Base-by-base conservation (phyloP, 1,140 invertebrate genomes). In the Drosophila mojavensis region DNA sequence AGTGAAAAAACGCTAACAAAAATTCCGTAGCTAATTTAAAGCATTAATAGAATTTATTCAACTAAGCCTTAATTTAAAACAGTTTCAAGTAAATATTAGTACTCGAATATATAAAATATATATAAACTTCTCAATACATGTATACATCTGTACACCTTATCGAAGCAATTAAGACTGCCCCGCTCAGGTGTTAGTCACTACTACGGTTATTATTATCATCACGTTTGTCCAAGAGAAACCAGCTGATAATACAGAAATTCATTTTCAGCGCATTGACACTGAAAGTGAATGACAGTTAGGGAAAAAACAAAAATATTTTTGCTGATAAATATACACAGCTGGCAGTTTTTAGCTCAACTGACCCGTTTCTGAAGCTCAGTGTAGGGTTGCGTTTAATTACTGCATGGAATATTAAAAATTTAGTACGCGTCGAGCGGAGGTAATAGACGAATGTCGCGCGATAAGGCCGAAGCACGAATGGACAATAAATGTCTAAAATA, bases 211-310 rank as follows among this genome's bases (percentile, higher is more conserved):
- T 36, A 24, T 11, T 64, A 56, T 33, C 15, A 24, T 64, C 61
- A 70, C 60, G 53, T 64, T 65, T 59, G 26, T 3, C 30, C 2
- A 43, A 65, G 28, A 43, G 26, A 28, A 50, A 56, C 4, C 39
- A 67, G 75, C 70, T 82, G 75, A 79, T 79, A 79, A 60, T 55
- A 51, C 48, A 59, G 3, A 56, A 69, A 68, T 28, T 17, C 10
- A 43, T 15, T 13, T 43, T 10, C 33, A 56, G 41, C 20, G 15
- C 2, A 6, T 58, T 75, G 76, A 10, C 75, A 83, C 70, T 82
- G 75, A 83, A 50, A 36, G 15, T 28, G 33, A 50, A 56, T 50
- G 45, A 6, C 62, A 75, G 66, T 78, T n/a, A 59, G 20, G 7
- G 30, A 47, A 55, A 47, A 55, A 55, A 26, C 43, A 54, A 20